Base-by-base conservation (phyloP, 1,140 invertebrate genomes). In the Neuroterus valhalla region DNA sequence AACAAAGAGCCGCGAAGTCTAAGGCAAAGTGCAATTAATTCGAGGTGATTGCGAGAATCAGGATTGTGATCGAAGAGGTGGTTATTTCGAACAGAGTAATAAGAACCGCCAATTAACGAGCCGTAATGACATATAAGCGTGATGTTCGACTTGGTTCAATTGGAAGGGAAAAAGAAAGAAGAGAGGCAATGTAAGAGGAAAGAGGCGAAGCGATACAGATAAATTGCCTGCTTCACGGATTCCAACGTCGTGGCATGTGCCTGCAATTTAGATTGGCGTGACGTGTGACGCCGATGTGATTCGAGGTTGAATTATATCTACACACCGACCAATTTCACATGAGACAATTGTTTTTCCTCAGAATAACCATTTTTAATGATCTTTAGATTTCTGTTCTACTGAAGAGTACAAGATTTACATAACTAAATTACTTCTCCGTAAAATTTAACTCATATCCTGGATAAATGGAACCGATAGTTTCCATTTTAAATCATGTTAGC, bases 241-340 rank as follows among this genome's bases (percentile, higher is more conserved):
- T 75, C 62, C 74, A 74, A 77, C 68, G 74, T 74, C 68, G 66
- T 72, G 79, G 75, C 72, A 78, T 78, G 70, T 68, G 74, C 62
- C 74, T 42, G 74, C 71, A 70, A 81, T 78, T 78, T 81, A 78
- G 72, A 80, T 80, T 73, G 68, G 70, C 68, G 75, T 77, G 69
- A 75, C 67, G 43, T 70, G 71, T 44, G 66, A 68, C 75, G 71
- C n/a, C 66, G 10, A 21, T 21, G 19, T 31, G 19, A 21, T 38
- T 38, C 31, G 31, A 38, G 31, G 3, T 38, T 38, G 10, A 38
- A 38, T 38, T 38, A 38, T 38, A 38, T 38, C 31, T 38, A 38
- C 31, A 38, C 31, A 38, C 5, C 31, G 6, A 10, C 6, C 31
- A 38, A 10, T 38, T 38, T 38, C 3, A 38, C 31, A 38, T 38